A percentile compares a stretch with the other conserved stretches of the same genome.
Conservation (phyloP, 1,140 invertebrate genomes). For the Leptinotarsa texana region DNA sequence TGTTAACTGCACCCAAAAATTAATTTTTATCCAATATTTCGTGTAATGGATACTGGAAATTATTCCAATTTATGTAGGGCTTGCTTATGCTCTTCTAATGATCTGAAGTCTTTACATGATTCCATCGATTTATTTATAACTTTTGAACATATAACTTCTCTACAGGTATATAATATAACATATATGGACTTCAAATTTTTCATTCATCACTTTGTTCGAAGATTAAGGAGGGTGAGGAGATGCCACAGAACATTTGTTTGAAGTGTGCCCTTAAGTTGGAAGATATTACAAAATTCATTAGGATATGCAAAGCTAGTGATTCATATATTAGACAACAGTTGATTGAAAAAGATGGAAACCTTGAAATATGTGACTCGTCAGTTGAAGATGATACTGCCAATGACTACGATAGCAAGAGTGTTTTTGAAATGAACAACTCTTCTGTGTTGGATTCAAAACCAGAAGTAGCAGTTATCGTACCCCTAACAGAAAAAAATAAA, state of each 20-base stretch:
- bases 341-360: neutral
- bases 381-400: neutral
- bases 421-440: neutral
- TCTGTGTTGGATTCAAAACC: neutral
- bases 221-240: neutral
- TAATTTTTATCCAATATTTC: too few relatives aligned
- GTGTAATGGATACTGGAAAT: neutral
- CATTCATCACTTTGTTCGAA: neutral
- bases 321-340: conserved; percentile 1
- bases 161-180: conserved; percentile 4
- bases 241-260: neutral
- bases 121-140: neutral
- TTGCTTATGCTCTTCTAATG: neutral
- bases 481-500: neutral
- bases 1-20: too few relatives aligned
- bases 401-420: neutral
- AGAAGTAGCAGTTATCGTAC: neutral
- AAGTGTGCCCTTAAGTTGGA: conserved; percentile 8
- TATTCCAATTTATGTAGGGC: conserved; percentile 5
- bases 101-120: neutral
- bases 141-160: neutral
- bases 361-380: neutral
- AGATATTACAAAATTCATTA: conserved; percentile 12
- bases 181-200: neutral
- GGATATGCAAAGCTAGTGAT: conserved; percentile 7